Evolutionary conservation across 2,113 vertebrate species (phyloP).

Genomic region (Eidolon helvum): DNA sequence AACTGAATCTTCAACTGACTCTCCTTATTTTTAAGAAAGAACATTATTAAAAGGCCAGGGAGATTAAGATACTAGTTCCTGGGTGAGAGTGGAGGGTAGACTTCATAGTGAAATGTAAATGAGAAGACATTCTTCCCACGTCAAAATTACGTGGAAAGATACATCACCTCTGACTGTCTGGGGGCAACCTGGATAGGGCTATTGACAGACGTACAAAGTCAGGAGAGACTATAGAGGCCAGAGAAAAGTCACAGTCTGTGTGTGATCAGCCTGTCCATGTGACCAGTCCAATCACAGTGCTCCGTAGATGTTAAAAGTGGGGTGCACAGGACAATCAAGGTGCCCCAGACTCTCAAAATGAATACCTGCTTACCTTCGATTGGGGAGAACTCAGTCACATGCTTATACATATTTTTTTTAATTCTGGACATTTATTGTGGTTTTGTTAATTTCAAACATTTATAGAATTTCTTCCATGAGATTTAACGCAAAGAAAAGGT

Average conservation of each 20-base stretch:
- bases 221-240: not conserved
- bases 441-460: not conserved
- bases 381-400: not conserved
- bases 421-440: not conserved
- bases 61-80: not conserved
- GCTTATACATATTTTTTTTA: not conserved
- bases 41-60: not conserved
- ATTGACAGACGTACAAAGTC: not conserved
- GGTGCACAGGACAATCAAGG: not conserved
- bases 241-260: not conserved
- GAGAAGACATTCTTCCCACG: not conserved
- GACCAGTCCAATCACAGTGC: not conserved
- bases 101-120: not conserved
- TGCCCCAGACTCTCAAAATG: not conserved
- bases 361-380: not conserved
- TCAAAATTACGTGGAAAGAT: not conserved
- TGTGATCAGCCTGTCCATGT: not conserved
- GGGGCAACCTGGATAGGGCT: not conserved
- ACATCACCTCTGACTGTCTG: not conserved
- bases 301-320: not conserved
- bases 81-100: no score
- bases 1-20: not conserved
- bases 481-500: conserved; percentile 14
- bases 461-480: not conserved
- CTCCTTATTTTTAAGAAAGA: not conserved